Conservation (phyloP, 1,140 invertebrate genomes). For the Drosophila takahashii region DNA sequence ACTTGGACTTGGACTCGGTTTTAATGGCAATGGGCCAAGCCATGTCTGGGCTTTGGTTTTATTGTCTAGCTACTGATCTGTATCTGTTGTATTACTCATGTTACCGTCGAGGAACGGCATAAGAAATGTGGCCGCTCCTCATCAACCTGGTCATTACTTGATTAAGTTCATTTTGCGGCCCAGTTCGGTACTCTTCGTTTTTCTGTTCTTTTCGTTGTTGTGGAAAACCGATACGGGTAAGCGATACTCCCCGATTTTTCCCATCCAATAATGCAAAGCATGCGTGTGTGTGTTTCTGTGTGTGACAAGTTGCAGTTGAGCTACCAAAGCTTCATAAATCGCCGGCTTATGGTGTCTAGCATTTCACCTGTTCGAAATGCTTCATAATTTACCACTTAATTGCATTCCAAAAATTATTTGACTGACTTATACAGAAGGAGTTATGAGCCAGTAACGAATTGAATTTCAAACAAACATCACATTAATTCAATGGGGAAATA, state of each 20-base stretch:
- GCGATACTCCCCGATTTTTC: conserved; percentile 47
- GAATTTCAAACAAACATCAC: conserved; percentile 44
- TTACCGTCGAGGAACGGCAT: conserved; percentile 48
- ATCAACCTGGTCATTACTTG: conserved; percentile 78
- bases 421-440: conserved; percentile 48
- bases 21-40: conserved; percentile 67
- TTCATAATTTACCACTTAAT: conserved; percentile 68
- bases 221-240: conserved; percentile 64
- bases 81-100: conserved; percentile 73
- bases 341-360: conserved; percentile 50
- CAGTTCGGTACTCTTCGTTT: conserved; percentile 37
- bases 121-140: conserved; percentile 71
- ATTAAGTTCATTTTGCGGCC: conserved; percentile 77
- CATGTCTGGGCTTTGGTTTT: conserved; percentile 63
- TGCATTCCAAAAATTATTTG: conserved; percentile 48
- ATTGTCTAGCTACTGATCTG: conserved; percentile 80
- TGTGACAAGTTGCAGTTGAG: conserved; percentile 63
- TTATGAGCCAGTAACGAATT: conserved; percentile 44
- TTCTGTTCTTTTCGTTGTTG: conserved; percentile 27
- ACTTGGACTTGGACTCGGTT: conserved; percentile 14
- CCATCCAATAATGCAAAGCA: neutral
- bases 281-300: conserved; percentile 31
- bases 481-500: conserved; percentile 27
- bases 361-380: conserved; percentile 60
- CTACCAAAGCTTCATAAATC: conserved; percentile 58